These are phyloP conservation scores for Denticeps clupeoides DNA, from an alignment of 2,797 vertebrate species.

Conservation along the genomic window DNA sequence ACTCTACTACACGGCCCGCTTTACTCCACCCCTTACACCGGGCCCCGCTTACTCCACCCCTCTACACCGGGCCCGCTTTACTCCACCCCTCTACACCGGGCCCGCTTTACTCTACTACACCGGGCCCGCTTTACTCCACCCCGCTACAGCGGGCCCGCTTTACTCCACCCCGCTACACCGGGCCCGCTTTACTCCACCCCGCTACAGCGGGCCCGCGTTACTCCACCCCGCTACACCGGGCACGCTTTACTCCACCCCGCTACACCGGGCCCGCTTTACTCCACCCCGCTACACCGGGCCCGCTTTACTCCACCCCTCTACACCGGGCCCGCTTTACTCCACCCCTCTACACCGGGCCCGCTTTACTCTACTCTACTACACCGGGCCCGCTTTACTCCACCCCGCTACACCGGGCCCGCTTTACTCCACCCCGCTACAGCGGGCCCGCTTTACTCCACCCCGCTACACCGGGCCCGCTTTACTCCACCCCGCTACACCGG, in stretches of 20 bases:
- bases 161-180: too few relatives aligned
- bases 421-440: too few relatives aligned
- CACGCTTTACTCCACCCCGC: conserved; percentile 99
- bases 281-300: too few relatives aligned
- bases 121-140: conserved; percentile 63
- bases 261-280: neutral
- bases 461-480: too few relatives aligned
- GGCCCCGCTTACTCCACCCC: conserved; percentile 82
- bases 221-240: conserved; percentile 87
- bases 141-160: conserved; percentile 96
- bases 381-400: too few relatives aligned
- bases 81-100: too few relatives aligned
- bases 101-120: neutral
- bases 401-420: conserved; percentile 93
- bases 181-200: neutral
- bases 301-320: conserved; percentile 86
- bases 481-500: conserved; percentile 84
- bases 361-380: too few relatives aligned
- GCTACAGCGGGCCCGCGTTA: conserved; percentile 90
- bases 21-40: conserved; percentile 83
- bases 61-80: conserved; percentile 98
- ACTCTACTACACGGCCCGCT: too few relatives aligned
- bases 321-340: conserved; percentile 97
- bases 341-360: neutral
- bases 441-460: neutral